These are phyloP conservation scores for Terrapene triunguis DNA, from an alignment of 2,113 vertebrate species.

Conservation along the genomic window DNA sequence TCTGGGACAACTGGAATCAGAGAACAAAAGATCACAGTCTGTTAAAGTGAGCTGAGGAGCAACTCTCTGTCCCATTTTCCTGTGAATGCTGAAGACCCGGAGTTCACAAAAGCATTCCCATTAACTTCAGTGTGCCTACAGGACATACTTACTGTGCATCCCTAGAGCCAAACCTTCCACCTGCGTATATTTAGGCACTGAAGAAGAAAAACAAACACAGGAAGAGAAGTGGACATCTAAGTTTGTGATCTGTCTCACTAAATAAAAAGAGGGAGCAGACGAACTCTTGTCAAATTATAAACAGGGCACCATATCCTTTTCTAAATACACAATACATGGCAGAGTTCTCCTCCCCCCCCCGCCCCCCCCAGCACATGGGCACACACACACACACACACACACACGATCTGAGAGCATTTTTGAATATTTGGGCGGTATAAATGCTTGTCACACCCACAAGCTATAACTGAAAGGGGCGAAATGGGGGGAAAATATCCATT, in stretches of 20 bases:
- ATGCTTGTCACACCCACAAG: neutral
- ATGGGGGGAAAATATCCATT: slow-evolving; percentile 68
- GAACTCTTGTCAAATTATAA: slow-evolving; percentile 41
- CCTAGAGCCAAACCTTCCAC: neutral
- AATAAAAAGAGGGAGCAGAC: slow-evolving; percentile 31
- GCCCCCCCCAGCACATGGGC: neutral
- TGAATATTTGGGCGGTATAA: slow-evolving; percentile 51
- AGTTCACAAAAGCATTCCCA: neutral
- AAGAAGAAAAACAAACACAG: slow-evolving; percentile 11
- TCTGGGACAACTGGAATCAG: neutral
- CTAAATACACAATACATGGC: slow-evolving; percentile 38
- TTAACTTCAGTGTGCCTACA: neutral
- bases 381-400: neutral
- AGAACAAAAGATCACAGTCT: neutral
- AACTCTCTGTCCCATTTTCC: neutral
- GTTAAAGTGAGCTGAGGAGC: neutral
- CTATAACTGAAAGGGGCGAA: slow-evolving; percentile 14
- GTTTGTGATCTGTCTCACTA: slow-evolving; percentile 35
- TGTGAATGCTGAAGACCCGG: neutral
- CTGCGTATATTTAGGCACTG: neutral
- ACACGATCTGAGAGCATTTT: neutral
- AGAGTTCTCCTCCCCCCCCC: slow-evolving; percentile 1
- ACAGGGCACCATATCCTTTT: slow-evolving; percentile 21
- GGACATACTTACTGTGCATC: neutral
- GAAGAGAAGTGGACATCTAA: slow-evolving; percentile 15